Percentiles rank a stretch among this genome's conserved stretches.
phyloP scores from a whole-genome alignment of 2,113 vertebrate genomes.

The Protomyctophum bolini region DNA sequence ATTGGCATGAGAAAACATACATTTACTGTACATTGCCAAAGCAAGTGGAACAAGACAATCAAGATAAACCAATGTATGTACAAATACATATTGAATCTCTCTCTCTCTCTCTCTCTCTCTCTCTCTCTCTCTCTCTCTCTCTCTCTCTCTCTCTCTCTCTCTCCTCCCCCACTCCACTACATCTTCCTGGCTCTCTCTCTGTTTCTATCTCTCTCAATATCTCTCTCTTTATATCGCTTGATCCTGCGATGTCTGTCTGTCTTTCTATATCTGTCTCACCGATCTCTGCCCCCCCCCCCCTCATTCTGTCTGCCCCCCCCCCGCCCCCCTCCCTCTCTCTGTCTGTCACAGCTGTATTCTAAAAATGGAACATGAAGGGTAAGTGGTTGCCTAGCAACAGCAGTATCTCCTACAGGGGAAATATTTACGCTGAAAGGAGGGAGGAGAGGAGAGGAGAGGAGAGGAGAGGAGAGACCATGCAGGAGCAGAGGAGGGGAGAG shows the following conservation, averaged over 20 bases:
- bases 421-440: slow-evolving; percentile 64
- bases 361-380: slow-evolving; percentile 69
- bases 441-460: background rate
- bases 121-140: no score
- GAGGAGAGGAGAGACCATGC: no score
- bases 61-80: no score
- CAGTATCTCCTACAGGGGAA: slow-evolving; percentile 63
- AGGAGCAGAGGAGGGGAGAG: no score
- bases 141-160: no score
- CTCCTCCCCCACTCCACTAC: background rate
- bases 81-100: no score
- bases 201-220: slow-evolving; percentile 22
- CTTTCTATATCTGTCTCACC: slow-evolving; percentile 3
- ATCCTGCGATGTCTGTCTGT: slow-evolving; percentile 39
- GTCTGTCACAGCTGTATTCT: slow-evolving; percentile 48
- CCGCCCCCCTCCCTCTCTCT: slow-evolving; percentile 38
- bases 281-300: background rate
- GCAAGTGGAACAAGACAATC: no score
- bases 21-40: no score
- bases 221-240: slow-evolving; percentile 24
- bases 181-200: background rate
- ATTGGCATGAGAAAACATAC: no score
- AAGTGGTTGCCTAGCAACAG: slow-evolving; percentile 73
- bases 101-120: no score
- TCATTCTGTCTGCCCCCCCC: slow-evolving; percentile 22